phyloP scores from a whole-genome alignment of 2,888 invertebrate genomes.

The Chymomyza caudatula region DNA sequence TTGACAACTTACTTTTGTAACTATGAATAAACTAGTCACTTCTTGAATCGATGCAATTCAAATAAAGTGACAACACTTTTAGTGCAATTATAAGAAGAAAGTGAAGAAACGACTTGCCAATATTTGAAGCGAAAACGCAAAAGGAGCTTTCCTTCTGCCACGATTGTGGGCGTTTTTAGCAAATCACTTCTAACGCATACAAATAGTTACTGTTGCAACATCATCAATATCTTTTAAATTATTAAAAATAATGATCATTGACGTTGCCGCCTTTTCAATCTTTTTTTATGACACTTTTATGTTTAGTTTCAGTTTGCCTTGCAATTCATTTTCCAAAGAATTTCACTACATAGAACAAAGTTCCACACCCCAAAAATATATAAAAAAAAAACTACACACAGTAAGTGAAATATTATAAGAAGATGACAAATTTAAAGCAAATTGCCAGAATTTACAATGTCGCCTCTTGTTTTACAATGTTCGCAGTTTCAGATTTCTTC shows the following conservation, averaged over 20 bases:
- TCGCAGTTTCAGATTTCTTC: slow-evolving; percentile 45
- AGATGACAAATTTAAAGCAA: background rate
- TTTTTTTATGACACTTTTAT: background rate
- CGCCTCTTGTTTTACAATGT: slow-evolving; percentile 23
- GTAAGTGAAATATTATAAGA: background rate
- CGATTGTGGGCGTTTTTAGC: too few species aligned
- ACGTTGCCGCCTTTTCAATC: background rate
- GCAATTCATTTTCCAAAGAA: background rate
- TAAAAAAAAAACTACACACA: background rate
- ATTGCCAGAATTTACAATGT: background rate
- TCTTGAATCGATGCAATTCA: too few species aligned
- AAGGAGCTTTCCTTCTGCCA: too few species aligned
- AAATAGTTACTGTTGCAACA: background rate
- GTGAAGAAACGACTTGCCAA: too few species aligned
- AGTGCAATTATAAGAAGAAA: too few species aligned
- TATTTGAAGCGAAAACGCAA: too few species aligned
- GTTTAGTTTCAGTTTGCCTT: background rate
- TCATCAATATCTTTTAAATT: background rate
- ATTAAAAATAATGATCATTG: background rate
- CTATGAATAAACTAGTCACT: too few species aligned
- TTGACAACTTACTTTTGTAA: too few species aligned
- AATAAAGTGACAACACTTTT: too few species aligned
- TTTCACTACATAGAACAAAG: background rate
- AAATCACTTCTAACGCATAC: too few species aligned
- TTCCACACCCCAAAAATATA: background rate